Base-by-base conservation (phyloP, 2,888 invertebrate genomes). In the Diachrysia chrysitis region DNA sequence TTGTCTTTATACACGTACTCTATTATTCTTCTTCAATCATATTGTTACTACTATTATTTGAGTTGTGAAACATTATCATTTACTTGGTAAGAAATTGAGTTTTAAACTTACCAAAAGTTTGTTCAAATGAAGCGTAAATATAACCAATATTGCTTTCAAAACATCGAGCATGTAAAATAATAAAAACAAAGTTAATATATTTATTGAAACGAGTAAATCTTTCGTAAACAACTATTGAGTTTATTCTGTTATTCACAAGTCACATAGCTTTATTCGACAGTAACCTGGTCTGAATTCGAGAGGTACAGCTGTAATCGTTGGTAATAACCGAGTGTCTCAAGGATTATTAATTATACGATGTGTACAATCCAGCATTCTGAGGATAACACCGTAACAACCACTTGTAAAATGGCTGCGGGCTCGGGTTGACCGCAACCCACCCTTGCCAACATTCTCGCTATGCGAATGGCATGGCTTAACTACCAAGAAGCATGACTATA, bases 341-440 rank as follows among this genome's bases (percentile, higher is more conserved):
- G 37, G 29, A 75, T 77, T 70, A 80, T 82, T 81, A 78, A 80
- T 80, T 82, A 82, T 58, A 73, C 56, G 62, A 54, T 71, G 64
- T 81, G 63, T 68, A 71, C 69, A 76, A 78, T 79, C 75, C 79
- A 81, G 81, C 83, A 86, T 88, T 85, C 85, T 86, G 81, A 81
- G 81, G 83, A 85, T 86, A 85, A 81, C 82, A 83, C 79, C 74
- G 77, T 87, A 84, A 82, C 81, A 84, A 83, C 87, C 85, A 84
- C 85, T 85, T 85, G 89, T 86, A 88, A 91, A 91, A 90, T 85
- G 87, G 83, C 82, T 88, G 89, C 78, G 87, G 85, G 84, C 73
- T 78, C 80, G 78, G 83, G 80, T 83, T 72, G 84, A 92, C 92
- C 92, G 87, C 93, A 91, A 71, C 76, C 73, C 76, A 81, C 79